These are phyloP conservation scores for Procambarus virginalis DNA, from an alignment of 1,140 invertebrate species.

Conservation along the genomic window DNA sequence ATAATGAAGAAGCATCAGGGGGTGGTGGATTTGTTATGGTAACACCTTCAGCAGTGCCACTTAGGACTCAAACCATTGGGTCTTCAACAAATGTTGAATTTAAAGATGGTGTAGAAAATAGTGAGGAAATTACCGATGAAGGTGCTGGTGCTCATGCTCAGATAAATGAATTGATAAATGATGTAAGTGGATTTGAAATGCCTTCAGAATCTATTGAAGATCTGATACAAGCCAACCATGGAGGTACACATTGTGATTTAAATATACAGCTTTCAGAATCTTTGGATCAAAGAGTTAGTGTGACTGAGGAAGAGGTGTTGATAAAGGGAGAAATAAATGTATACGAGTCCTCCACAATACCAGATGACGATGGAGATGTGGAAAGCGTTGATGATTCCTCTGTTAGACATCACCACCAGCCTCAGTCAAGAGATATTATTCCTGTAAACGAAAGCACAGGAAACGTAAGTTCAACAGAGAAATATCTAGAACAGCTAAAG, in stretches of 20 bases:
- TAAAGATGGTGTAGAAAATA: background rate
- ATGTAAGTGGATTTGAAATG: constrained; percentile 26
- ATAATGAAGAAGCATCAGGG: constrained; percentile 33
- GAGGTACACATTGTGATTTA: background rate
- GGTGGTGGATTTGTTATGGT: constrained; percentile 21
- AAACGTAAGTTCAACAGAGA: background rate
- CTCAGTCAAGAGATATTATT: background rate
- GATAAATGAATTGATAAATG: background rate
- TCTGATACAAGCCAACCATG: background rate
- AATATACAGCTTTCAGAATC: constrained; percentile 6
- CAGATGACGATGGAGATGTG: background rate
- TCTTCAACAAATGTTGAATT: background rate
- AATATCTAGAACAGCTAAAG: background rate
- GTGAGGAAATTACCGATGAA: background rate
- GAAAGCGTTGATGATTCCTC: background rate
- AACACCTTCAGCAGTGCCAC: constrained; percentile 7
- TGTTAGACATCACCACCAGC: background rate
- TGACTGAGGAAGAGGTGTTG: background rate
- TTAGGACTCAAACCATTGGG: constrained; percentile 1
- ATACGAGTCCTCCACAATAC: background rate
- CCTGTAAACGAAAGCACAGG: background rate
- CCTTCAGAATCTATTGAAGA: constrained; percentile 46
- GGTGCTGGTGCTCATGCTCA: background rate
- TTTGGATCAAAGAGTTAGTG: background rate
- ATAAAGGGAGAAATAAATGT: constrained; percentile 1